Conservation (phyloP, 2,888 invertebrate genomes). For the Podotricha telesiphe region DNA sequence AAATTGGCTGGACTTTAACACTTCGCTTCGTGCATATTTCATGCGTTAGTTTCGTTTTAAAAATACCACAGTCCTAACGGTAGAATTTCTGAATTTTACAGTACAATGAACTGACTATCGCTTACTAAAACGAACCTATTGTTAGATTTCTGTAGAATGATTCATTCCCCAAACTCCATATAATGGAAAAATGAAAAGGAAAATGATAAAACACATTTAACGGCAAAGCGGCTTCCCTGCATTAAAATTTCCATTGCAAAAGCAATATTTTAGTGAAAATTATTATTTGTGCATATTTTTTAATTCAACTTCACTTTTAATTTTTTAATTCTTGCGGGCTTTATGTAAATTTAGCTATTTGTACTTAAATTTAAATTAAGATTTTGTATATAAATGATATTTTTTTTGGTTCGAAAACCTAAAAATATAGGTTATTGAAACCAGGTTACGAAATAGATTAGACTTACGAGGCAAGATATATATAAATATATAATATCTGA, state of each 20-base stretch:
- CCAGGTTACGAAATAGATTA: too few species aligned
- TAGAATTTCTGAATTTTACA: slow-evolving; percentile 2
- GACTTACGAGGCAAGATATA: too few species aligned
- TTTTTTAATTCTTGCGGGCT: background rate
- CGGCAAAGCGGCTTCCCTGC: background rate
- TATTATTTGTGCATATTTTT: background rate
- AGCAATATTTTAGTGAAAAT: background rate
- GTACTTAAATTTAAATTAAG: background rate
- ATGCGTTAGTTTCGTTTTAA: slow-evolving; percentile 19
- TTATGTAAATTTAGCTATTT: background rate
- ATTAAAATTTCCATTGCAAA: slow-evolving; percentile 14
- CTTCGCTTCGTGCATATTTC: slow-evolving; percentile 17
- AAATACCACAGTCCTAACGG: slow-evolving; percentile 17
- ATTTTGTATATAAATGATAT: too few species aligned
- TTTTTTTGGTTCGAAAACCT: too few species aligned
- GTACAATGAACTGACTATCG: slow-evolving; percentile 2
- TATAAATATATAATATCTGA: too few species aligned
- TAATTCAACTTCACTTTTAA: background rate
- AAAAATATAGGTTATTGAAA: too few species aligned
- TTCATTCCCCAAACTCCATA: background rate
- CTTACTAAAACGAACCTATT: background rate
- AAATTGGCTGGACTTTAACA: slow-evolving; percentile 10
- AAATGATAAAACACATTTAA: slow-evolving; percentile 9
- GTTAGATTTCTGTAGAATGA: background rate
- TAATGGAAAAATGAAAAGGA: background rate